Evolutionary conservation across 2,888 invertebrate species (phyloP), one percentile per base, ranked within the genome.

Genomic region (Cheilosia grossa): DNA sequence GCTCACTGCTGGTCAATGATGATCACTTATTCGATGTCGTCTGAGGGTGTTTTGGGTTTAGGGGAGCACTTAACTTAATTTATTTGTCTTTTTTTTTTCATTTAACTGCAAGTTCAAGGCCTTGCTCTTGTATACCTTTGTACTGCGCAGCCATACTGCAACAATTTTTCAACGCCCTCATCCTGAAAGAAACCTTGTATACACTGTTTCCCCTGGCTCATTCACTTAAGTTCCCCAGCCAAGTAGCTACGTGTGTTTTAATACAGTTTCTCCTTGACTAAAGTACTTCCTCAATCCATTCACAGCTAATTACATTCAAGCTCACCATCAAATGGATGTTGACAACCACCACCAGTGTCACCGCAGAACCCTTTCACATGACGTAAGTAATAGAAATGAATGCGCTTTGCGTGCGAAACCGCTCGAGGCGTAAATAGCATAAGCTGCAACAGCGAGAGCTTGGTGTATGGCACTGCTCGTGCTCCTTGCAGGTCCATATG

Each of bases 291-390:
- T 64, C 40, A 66, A 74, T 74, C 83, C 70, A 74, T 79, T 83
- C 83, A 83, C 63, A 74, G 83, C 74, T 83, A 83, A 83, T 83
- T 79, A 79, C 69, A 79, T 83, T 83, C 63, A 78, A 73, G 67
- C 69, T 69, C 74, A 83, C 64, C 59, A 74, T 70, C 47, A 37
- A 74, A 79, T 66, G 47, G 56, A 77, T 83, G 79, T 79, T 74
- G 83, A 74, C 83, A 69, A 44, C 44, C 67, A 15, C 10, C 27
- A 51, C 63, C 19, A 47, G 27, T 5, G 24, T 19, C 21, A 33
- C 53, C 24, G 44, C 69, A 63, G 40, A 33, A 63, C 19, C 40
- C 42, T 77, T 77, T 54, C 77, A 67, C 49, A 44, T 82, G 82
- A 77, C 49, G 54, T 40, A 67, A 66, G 47, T 37, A 72, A 59